Conservation (phyloP, 2,797 vertebrate species). For the Falco biarmicus region DNA sequence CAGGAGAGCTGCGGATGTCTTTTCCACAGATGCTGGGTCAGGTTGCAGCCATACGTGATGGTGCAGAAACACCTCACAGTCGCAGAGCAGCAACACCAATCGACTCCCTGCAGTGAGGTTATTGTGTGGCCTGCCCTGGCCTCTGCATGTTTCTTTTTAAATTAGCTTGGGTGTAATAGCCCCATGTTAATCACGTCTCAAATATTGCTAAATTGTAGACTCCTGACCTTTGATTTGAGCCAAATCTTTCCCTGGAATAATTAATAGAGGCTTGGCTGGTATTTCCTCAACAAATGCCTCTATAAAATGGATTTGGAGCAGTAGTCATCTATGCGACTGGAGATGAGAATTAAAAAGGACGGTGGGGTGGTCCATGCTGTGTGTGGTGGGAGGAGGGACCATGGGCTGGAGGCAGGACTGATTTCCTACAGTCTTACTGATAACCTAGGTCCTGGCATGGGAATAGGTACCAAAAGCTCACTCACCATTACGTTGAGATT, state of each 20-base stretch:
- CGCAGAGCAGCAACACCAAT: neutral
- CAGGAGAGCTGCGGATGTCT: neutral
- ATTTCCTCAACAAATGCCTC: neutral
- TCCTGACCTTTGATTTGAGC: conserved; percentile 42
- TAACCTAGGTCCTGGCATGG: neutral
- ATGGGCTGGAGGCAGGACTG: neutral
- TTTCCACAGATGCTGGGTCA: neutral
- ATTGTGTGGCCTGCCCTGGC: neutral
- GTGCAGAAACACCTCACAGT: neutral
- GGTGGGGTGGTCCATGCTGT: accelerated
- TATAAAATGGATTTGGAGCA: neutral
- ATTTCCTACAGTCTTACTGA: neutral
- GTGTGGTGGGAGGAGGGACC: neutral
- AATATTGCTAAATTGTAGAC: conserved; percentile 9
- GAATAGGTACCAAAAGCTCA: neutral
- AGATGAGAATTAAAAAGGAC: neutral
- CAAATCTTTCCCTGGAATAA: neutral
- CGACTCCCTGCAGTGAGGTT: neutral
- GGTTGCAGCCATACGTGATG: neutral
- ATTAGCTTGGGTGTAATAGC: neutral
- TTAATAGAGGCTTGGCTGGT: neutral
- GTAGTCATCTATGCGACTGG: neutral
- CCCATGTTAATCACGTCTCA: neutral
- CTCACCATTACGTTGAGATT: neutral
- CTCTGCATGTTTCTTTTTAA: neutral